phyloP scores from a whole-genome alignment of 2,797 vertebrate genomes.

The Pteropus rufus region DNA sequence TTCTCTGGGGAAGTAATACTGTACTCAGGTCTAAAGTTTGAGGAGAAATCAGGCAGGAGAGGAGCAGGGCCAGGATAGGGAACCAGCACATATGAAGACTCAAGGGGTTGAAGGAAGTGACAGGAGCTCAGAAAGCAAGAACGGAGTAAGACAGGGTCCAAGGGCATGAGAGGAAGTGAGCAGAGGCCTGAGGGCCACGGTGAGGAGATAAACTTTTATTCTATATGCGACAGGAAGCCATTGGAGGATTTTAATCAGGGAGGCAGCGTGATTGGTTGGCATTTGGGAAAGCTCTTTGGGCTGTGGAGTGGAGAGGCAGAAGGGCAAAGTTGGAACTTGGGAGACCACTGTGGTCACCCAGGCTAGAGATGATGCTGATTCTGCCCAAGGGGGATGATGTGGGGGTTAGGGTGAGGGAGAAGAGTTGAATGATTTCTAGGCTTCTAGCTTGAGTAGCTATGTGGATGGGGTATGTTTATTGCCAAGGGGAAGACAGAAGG shows the following conservation, averaged over 20 bases:
- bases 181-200: accelerated
- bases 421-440: neutral
- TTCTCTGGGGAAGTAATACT: neutral
- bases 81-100: neutral
- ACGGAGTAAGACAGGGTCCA: neutral
- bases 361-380: neutral
- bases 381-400: neutral
- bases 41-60: neutral
- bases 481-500: neutral
- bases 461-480: neutral
- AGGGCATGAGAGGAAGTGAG: too few species aligned
- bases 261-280: neutral
- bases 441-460: neutral
- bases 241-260: neutral
- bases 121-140: neutral
- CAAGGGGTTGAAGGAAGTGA: neutral
- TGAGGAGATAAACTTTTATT: neutral
- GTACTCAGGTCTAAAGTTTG: neutral
- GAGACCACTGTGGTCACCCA: neutral
- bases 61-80: neutral
- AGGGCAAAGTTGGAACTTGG: neutral
- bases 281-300: neutral
- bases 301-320: neutral
- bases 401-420: neutral
- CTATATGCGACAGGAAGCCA: neutral